phyloP scores from a whole-genome alignment of 2,888 invertebrate genomes.

The Brachypalpus laphriformis region DNA sequence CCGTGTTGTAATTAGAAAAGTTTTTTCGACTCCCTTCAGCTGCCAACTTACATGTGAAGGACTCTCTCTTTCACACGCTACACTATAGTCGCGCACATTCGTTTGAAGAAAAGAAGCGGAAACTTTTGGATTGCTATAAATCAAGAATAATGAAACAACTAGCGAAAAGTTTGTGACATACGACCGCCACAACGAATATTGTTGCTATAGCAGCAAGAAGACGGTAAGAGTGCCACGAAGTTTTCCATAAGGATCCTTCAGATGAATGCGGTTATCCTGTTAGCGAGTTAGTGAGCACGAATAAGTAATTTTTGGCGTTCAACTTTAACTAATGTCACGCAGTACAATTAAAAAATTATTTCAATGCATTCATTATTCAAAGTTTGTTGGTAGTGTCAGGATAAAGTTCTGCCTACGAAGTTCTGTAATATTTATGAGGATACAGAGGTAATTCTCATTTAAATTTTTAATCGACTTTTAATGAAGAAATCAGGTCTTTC shows the following conservation, averaged over 20 bases:
- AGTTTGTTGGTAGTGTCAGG: not conserved
- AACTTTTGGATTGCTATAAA: slow-evolving; percentile 51
- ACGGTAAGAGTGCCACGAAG: slow-evolving; percentile 28
- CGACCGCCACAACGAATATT: slow-evolving; percentile 38
- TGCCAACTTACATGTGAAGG: slow-evolving; percentile 4
- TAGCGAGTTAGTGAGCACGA: slow-evolving; percentile 6
- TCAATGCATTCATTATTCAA: slow-evolving; percentile 9
- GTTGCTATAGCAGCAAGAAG: not conserved
- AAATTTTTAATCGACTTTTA: not conserved
- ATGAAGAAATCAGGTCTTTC: too few species aligned
- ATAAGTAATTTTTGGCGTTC: slow-evolving; percentile 8
- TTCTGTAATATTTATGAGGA: not conserved
- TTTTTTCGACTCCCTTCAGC: slow-evolving; percentile 38
- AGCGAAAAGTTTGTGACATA: slow-evolving; percentile 51
- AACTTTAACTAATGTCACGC: slow-evolving; percentile 27
- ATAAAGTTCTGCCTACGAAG: not conserved
- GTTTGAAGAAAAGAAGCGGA: not conserved
- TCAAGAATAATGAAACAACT: slow-evolving; percentile 52
- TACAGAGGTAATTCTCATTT: not conserved
- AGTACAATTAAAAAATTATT: slow-evolving; percentile 22
- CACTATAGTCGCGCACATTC: not conserved
- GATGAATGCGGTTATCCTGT: slow-evolving; percentile 27
- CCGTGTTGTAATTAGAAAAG: slow-evolving; percentile 55
- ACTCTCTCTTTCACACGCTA: slow-evolving; percentile 1
- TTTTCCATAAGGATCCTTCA: slow-evolving; percentile 37